phyloP scores from a whole-genome alignment of 2,888 invertebrate species.

The Drosophila cognata region DNA sequence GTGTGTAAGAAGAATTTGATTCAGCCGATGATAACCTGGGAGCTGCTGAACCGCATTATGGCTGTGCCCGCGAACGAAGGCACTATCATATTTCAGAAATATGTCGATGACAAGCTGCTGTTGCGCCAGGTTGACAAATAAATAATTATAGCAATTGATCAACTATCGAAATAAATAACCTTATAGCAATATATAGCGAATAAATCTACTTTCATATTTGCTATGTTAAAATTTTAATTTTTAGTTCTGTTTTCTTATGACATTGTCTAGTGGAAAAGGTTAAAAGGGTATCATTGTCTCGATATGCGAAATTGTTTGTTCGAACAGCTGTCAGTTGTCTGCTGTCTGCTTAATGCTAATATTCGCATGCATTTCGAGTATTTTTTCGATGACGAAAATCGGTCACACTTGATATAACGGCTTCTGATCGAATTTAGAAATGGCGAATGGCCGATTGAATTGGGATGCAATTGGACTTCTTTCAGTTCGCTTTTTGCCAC shows the following conservation, averaged over 20 bases:
- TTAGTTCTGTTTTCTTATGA: neutral
- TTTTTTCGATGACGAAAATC: neutral
- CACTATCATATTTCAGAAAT: slow-evolving; percentile 1
- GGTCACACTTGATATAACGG: slow-evolving; percentile 46
- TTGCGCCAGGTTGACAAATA: neutral
- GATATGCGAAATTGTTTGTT: neutral
- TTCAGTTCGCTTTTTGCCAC: slow-evolving; percentile 63
- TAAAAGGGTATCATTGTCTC: neutral
- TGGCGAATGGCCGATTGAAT: slow-evolving; percentile 18
- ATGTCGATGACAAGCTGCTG: neutral
- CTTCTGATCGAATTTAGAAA: slow-evolving; percentile 32
- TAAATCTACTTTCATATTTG: neutral
- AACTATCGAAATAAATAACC: neutral
- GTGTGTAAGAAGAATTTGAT: slow-evolving; percentile 30
- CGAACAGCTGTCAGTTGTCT: neutral
- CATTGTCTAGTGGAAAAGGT: neutral
- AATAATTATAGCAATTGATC: neutral
- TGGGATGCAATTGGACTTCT: slow-evolving; percentile 31
- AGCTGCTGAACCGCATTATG: slow-evolving; percentile 42
- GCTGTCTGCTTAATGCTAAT: neutral
- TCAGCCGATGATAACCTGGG: slow-evolving; percentile 26
- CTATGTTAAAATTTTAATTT: neutral
- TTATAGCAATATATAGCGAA: neutral
- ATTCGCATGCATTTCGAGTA: neutral
- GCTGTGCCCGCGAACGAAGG: slow-evolving; percentile 14